Evolutionary conservation across 2,113 vertebrate species (phyloP).

Genomic region (Coreoperca whiteheadi): DNA sequence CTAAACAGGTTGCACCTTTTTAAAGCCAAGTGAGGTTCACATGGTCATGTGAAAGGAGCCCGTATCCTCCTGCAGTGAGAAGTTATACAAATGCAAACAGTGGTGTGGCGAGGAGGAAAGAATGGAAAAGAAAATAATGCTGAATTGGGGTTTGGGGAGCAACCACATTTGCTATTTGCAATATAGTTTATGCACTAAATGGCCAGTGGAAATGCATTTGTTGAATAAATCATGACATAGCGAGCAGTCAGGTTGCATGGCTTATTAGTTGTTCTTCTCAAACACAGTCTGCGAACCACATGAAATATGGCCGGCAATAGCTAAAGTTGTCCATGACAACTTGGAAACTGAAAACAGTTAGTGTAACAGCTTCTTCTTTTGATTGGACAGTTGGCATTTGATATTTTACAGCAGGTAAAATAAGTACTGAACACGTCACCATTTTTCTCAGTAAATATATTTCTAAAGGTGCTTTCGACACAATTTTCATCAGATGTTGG

Average conservation of each 20-base stretch:
- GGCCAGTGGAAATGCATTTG: constrained; percentile 24
- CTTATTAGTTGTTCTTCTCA: constrained; percentile 16
- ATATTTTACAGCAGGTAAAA: too few species aligned
- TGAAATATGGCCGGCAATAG: neutral
- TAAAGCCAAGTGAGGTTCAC: constrained; percentile 3
- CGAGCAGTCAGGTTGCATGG: constrained; percentile 16
- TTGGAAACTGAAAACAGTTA: neutral
- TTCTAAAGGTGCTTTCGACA: too few species aligned
- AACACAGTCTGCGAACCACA: neutral
- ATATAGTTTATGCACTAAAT: constrained; percentile 16
- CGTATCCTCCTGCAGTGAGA: neutral
- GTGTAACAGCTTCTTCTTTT: neutral
- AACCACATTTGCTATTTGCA: constrained; percentile 5
- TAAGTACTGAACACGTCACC: too few species aligned
- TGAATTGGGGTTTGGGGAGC: constrained; percentile 1
- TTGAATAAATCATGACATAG: constrained; percentile 64
- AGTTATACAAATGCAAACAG: neutral
- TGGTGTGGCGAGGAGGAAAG: neutral
- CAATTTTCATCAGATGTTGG: too few species aligned
- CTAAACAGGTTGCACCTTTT: neutral
- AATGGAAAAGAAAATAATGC: neutral
- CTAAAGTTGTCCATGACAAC: neutral
- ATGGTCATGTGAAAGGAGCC: neutral
- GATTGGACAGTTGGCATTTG: neutral
- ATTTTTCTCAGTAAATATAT: too few species aligned